A percentile compares a stretch with the other conserved stretches of the same genome.
Evolutionary conservation across 2,113 vertebrate genomes (phyloP).

Genomic region (Menidia beryllina): DNA sequence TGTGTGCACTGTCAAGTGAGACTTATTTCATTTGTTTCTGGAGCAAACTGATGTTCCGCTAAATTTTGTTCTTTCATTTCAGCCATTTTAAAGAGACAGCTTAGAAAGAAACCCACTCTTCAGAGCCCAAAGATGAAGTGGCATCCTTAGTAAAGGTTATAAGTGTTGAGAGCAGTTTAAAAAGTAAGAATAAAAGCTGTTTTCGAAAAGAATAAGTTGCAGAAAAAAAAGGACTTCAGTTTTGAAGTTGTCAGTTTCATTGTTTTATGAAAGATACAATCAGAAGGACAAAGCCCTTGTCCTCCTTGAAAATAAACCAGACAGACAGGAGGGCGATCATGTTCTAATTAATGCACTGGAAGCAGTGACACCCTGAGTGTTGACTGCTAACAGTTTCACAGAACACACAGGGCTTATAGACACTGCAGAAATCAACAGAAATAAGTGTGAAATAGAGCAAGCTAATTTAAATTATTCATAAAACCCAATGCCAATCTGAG

Average conservation of each 20-base stretch:
- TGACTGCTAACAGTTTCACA: slow-evolving; percentile 33
- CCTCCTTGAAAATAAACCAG: slow-evolving; percentile 42
- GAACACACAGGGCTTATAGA: slow-evolving; percentile 25
- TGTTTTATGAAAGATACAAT: too few relatives aligned
- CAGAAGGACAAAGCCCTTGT: slow-evolving; percentile 9
- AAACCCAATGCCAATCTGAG: neutral
- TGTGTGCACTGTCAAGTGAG: too few relatives aligned
- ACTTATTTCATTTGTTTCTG: neutral
- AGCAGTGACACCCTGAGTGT: slow-evolving; percentile 23
- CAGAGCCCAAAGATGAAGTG: neutral
- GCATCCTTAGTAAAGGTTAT: neutral
- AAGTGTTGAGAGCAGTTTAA: neutral
- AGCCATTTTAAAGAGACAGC: slow-evolving; percentile 35
- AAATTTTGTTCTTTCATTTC: neutral
- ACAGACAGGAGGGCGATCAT: slow-evolving; percentile 25
- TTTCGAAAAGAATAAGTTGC: too few relatives aligned
- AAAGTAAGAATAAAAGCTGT: neutral
- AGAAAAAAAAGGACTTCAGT: too few relatives aligned
- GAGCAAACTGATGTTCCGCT: too few relatives aligned
- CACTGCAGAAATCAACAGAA: slow-evolving; percentile 18
- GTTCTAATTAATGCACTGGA: slow-evolving; percentile 42
- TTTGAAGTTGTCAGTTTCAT: neutral
- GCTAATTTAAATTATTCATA: slow-evolving; percentile 8
- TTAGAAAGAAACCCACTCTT: neutral
- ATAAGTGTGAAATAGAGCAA: slow-evolving; percentile 20